Evolutionary conservation across 2,888 invertebrate species (phyloP).

Genomic region (Drosophila kanekoi): DNA sequence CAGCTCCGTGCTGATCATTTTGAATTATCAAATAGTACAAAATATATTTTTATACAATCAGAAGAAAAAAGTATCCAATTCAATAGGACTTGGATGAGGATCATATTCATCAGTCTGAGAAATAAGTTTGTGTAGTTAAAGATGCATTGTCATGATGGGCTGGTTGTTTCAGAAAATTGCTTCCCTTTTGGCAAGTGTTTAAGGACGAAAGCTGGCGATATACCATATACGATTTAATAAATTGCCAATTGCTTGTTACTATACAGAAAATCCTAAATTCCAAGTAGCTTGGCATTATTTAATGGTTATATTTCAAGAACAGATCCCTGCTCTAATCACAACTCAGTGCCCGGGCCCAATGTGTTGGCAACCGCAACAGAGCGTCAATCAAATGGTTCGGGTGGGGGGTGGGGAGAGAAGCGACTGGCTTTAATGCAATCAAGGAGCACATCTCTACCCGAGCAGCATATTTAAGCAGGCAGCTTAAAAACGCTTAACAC

Average conservation of each 20-base stretch:
- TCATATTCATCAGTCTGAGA: too few relatives aligned
- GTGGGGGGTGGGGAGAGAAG: neutral
- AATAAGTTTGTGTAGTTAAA: too few relatives aligned
- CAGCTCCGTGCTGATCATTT: too few relatives aligned
- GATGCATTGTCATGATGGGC: too few relatives aligned
- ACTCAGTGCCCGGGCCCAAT: conserved; percentile 27
- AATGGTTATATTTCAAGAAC: conserved; percentile 32
- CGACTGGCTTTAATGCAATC: conserved; percentile 65
- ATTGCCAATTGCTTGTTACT: conserved; percentile 3
- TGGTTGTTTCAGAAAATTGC: too few relatives aligned
- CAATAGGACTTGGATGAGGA: too few relatives aligned
- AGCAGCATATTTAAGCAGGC: conserved; percentile 69
- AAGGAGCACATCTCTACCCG: conserved; percentile 46
- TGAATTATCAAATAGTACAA: too few relatives aligned
- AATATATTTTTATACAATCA: too few relatives aligned
- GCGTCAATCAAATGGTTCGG: conserved; percentile 46
- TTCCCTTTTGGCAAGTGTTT: neutral
- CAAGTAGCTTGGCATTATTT: conserved; percentile 6
- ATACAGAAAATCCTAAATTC: neutral
- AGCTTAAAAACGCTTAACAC: conserved; percentile 67
- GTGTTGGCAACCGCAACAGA: conserved; percentile 61
- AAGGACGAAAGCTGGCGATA: too few relatives aligned
- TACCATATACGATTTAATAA: conserved; percentile 1
- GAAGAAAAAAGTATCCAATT: too few relatives aligned
- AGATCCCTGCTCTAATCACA: conserved; percentile 29